Evolutionary conservation across 2,797 vertebrate genomes (phyloP), one percentile per base, ranked within the genome.

Genomic region (Hylomyscus alleni): DNA sequence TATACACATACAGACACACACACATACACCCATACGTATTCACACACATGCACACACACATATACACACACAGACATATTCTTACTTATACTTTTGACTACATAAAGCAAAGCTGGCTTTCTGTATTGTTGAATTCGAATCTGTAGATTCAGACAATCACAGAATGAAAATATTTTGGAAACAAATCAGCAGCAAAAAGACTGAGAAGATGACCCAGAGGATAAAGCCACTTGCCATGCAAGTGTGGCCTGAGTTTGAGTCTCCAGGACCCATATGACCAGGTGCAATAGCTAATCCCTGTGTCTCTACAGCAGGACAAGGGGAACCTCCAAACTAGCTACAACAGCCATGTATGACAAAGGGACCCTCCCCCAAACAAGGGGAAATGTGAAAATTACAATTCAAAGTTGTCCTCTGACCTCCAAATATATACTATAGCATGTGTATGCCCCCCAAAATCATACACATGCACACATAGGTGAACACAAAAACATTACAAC

Each of bases 101-200:
- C 22, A 29, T 73, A 89, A 82, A 89, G 76, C 58, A 67, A 22
- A 40, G 72, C 20, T 60, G 52, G 19, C 37, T 12, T 60, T 86
- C 44, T 34, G 12, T 40, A 50, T 60, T 60, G 12, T 24, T 20
- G 20, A 9, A 6, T 80, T n/a, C 17, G 22, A 6, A 14, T n/a
- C 75, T 62, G 22, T 60, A 19, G 34, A 80, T 44, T 87, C 65
- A 80, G 24, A 19, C 54, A 91, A 69, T 7, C 44, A 14, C 20
- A 78, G 34, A 91, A 24, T 73, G 47, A 75, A 95, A 81, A 81
- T 52, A 62, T n/a, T 86, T 62, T 14, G 34, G 14, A 58, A 91
- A n/a, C 19, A 83, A 82, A n/a, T 11, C 37, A 56, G 6, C 4
- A 89, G 4, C 40, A 62, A n/a, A 47, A 44, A n/a, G 19, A 4